Base-by-base conservation (phyloP, 2,113 vertebrate genomes). In the Ahaetulla prasina region DNA sequence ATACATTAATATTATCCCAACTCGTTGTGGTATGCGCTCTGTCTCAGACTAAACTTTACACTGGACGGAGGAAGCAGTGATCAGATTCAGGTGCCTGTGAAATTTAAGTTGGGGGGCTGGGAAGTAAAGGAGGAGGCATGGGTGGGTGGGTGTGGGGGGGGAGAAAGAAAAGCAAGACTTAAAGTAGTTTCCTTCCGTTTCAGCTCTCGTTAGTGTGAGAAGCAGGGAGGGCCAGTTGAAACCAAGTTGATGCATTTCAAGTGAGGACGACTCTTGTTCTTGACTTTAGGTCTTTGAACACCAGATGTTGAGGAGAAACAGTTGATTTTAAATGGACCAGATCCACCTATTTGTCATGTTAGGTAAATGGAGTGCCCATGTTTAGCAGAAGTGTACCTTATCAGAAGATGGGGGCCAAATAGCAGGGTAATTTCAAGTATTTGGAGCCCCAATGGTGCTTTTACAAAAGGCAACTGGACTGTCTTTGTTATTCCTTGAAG, bases 1-100 rank as follows among this genome's bases (percentile, higher is more conserved):
- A 97, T 97, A 97, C 97, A 97, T 96, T 96, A 96, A 97, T 97
- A 97, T 97, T 96, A 97, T 96, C 97, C 96, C 95, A 96, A 97
- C 47, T 93, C 95, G 91, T 95, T 96, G 96, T 89, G 95, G 96
- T 97, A 97, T 97, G 96, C 93, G 94, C 43, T 80, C 92, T 63
- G 94, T 96, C 94, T 96, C 96, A 96, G 96, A 97, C 96, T 97
- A 96, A 96, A 97, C 95, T 96, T 96, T 96, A 95, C 96, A 95
- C 95, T 96, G 97, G 94, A 93, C 93, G 84, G 95, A 96, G 97
- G 96, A 97, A 97, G 96, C 94, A 95, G 94, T 97, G 97, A 97
- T 97, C 97, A 97, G 95, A 97, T 96, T 97, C 97, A 97, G 95
- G 96, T 97, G 97, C 96, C 95, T 97, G 96, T 97, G 96, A 97